Conservation (phyloP, 2,113 vertebrate species). For the Anthoscopus minutus region DNA sequence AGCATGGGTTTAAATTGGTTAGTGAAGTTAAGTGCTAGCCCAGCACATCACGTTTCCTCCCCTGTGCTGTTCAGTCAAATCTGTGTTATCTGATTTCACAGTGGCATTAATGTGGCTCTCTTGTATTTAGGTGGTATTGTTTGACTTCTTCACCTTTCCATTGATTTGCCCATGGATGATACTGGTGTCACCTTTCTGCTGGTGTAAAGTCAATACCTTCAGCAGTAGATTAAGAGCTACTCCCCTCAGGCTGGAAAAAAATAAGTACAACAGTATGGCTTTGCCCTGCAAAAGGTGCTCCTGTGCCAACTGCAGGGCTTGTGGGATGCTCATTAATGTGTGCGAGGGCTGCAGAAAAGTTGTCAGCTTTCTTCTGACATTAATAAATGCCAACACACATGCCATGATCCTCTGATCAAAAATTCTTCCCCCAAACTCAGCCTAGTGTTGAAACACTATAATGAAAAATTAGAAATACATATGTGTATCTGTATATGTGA, state of each 20-base stretch:
- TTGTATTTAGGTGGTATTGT: not conserved
- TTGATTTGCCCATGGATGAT: not conserved
- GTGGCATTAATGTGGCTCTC: not conserved
- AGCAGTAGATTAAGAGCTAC: not conserved
- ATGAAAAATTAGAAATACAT: not conserved
- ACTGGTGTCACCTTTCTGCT: not conserved
- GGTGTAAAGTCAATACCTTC: not conserved
- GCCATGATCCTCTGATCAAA: not conserved
- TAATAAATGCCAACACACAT: not conserved
- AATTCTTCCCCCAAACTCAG: not conserved
- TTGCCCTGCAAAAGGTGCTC: not conserved
- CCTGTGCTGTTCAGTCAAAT: not conserved
- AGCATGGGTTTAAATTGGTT: not conserved
- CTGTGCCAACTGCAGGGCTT: not conserved
- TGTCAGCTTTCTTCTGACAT: not conserved
- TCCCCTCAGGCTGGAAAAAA: not conserved
- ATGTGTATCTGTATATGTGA: fast-evolving
- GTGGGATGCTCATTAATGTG: fast-evolving
- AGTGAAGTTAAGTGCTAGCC: not conserved
- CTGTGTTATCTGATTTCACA: not conserved
- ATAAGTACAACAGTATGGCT: not conserved
- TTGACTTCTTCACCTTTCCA: not conserved
- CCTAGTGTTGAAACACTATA: not conserved
- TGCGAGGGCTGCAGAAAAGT: not conserved
- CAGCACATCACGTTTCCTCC: not conserved